These are phyloP conservation scores for Phaonia tiefii DNA, from an alignment of 2,888 invertebrate species.

Conservation along the genomic window DNA sequence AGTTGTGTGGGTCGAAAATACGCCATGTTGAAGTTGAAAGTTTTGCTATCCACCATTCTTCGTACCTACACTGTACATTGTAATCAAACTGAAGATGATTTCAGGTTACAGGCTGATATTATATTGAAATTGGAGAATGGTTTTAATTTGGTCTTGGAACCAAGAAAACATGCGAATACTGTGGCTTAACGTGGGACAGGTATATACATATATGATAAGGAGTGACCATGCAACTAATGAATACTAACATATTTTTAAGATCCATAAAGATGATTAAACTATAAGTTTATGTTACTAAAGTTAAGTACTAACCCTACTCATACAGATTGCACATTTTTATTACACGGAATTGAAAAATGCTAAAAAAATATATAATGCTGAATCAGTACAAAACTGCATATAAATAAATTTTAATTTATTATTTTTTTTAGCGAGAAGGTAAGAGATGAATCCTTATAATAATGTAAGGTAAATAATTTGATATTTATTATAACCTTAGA, in stretches of 20 bases:
- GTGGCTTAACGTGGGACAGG: background rate
- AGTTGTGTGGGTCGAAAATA: slow-evolving; percentile 91
- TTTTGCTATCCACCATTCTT: slow-evolving; percentile 86
- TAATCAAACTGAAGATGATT: slow-evolving; percentile 85
- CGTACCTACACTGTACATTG: slow-evolving; percentile 86
- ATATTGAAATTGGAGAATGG: slow-evolving; percentile 88
- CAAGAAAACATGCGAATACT: slow-evolving; percentile 80
- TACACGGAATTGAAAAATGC: slow-evolving; percentile 3
- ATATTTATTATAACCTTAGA: too few species aligned
- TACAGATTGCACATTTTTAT: too few species aligned
- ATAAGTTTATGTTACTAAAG: too few species aligned
- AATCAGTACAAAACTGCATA: slow-evolving; percentile 66
- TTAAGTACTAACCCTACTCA: too few species aligned
- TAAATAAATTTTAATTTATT: too few species aligned
- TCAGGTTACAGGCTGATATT: slow-evolving; percentile 86
- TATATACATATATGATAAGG: background rate
- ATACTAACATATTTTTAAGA: too few species aligned
- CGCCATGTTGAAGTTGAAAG: slow-evolving; percentile 89
- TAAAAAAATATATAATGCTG: slow-evolving; percentile 55
- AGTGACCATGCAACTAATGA: background rate
- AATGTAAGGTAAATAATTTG: too few species aligned
- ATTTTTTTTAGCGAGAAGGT: too few species aligned
- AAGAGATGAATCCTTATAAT: too few species aligned
- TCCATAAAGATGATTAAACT: too few species aligned
- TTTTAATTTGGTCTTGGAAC: slow-evolving; percentile 86